Conservation (phyloP, 2,113 vertebrate species). For the Mustela nigripes region DNA sequence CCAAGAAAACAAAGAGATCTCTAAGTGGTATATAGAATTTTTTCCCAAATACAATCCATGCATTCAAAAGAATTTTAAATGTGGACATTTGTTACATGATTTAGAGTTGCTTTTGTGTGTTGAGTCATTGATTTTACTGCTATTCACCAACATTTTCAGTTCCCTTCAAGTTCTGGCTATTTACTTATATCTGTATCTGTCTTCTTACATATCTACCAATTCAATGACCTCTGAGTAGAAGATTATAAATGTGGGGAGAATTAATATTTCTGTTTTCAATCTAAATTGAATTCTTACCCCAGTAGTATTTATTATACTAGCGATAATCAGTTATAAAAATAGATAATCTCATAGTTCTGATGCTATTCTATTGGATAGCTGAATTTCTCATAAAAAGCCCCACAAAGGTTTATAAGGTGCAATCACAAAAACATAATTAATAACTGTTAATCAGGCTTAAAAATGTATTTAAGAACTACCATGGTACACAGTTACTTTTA, state of each 20-base stretch:
- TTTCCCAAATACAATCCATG: neutral
- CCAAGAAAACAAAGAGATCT: neutral
- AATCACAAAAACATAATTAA: neutral
- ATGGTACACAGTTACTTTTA: neutral
- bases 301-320: neutral
- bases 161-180: neutral
- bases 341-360: neutral
- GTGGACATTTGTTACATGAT: neutral
- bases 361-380: neutral
- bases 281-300: neutral
- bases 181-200: neutral
- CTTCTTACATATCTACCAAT: neutral
- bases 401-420: neutral
- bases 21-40: neutral
- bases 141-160: neutral
- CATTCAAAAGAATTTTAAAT: neutral
- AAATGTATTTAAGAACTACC: neutral
- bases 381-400: neutral
- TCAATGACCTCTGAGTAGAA: neutral
- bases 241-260: neutral
- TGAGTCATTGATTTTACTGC: neutral
- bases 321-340: neutral
- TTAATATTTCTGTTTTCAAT: neutral
- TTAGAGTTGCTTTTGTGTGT: neutral
- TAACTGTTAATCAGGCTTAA: neutral